phyloP scores from a whole-genome alignment of 2,888 invertebrate species.

The Brenthis hecate region DNA sequence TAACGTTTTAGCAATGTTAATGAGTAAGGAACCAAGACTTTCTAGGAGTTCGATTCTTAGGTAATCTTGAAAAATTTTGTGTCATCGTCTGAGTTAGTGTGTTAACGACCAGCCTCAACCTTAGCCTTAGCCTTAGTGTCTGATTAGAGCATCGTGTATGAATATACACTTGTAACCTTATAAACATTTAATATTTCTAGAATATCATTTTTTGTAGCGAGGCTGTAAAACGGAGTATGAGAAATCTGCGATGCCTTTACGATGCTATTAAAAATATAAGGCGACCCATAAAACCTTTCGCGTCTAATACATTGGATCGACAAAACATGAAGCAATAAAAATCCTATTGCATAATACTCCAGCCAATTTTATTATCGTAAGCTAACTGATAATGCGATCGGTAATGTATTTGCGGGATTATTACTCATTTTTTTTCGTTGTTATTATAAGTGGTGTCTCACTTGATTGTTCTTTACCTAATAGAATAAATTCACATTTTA shows the following conservation, averaged over 20 bases:
- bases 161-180: background rate
- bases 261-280: constrained; percentile 40
- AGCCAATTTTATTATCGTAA: constrained; percentile 6
- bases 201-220: constrained; percentile 32
- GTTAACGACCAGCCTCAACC: too few relatives aligned
- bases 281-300: constrained; percentile 35
- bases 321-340: constrained; percentile 24
- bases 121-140: too few relatives aligned
- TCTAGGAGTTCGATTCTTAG: too few relatives aligned
- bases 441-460: constrained; percentile 5
- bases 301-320: constrained; percentile 26
- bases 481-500: background rate
- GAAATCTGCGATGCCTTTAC: constrained; percentile 33
- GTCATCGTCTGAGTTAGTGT: too few relatives aligned
- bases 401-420: background rate
- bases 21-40: too few relatives aligned
- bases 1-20: too few relatives aligned
- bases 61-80: too few relatives aligned
- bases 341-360: background rate
- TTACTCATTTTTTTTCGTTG: background rate
- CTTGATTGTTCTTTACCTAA: background rate
- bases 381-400: constrained; percentile 4
- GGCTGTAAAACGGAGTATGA: constrained; percentile 29
- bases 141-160: too few relatives aligned
- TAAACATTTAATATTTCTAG: constrained; percentile 14